Conservation (phyloP, 1,140 invertebrate genomes). For the Euwallacea fornicatus region DNA sequence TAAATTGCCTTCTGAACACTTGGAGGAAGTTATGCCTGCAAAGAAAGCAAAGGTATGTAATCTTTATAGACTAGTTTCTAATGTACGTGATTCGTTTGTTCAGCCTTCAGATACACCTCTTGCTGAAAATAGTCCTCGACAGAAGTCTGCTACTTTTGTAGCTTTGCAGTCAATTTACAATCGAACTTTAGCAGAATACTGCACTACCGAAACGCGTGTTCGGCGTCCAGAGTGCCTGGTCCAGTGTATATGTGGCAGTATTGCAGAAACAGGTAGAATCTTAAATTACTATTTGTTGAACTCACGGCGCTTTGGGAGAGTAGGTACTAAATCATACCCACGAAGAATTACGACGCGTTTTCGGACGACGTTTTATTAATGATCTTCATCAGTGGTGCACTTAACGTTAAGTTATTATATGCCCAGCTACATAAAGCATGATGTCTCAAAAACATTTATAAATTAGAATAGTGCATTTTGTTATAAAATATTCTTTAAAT, state of each 20-base stretch:
- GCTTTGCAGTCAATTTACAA: slow-evolving; percentile 47
- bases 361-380: no score
- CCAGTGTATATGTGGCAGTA: slow-evolving; percentile 51
- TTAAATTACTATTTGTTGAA: not conserved
- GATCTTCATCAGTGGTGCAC: no score
- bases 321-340: no score
- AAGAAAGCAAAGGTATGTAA: slow-evolving; percentile 19
- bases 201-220: slow-evolving; percentile 18
- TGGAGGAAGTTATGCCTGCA: not conserved
- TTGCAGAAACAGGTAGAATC: slow-evolving; percentile 41
- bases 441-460: no score
- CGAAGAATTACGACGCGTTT: no score
- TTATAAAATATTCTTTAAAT: no score
- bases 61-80: slow-evolving; percentile 3
- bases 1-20: slow-evolving; percentile 18
- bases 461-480: no score
- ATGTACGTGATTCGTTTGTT: not conserved
- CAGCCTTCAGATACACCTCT: no score
- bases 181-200: slow-evolving; percentile 37
- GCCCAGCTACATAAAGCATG: no score
- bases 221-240: slow-evolving; percentile 27
- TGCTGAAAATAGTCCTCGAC: no score
- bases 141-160: slow-evolving; percentile 10
- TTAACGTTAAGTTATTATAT: no score
- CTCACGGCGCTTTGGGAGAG: no score